phyloP scores from a whole-genome alignment of 1,140 invertebrate species.

The Bombus consobrinus region DNA sequence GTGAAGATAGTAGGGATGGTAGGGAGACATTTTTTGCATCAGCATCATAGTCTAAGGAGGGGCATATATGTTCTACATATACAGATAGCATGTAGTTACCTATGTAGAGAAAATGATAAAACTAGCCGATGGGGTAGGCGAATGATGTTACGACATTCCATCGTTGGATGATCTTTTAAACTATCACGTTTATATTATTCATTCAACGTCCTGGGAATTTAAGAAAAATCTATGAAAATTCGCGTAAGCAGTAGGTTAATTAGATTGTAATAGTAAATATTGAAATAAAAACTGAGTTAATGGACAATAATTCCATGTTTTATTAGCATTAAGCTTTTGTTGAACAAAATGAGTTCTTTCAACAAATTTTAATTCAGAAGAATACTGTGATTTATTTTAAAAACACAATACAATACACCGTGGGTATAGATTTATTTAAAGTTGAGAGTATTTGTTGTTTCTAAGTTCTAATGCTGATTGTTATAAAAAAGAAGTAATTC shows the following conservation, averaged over 20 bases:
- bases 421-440: neutral
- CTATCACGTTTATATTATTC: neutral
- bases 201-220: neutral
- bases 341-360: no score
- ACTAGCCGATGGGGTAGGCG: neutral
- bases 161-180: neutral
- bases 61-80: slow-evolving; percentile 51
- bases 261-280: neutral
- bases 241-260: neutral
- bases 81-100: slow-evolving; percentile 14
- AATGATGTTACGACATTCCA: slow-evolving; percentile 17
- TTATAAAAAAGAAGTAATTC: neutral
- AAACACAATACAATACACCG: neutral
- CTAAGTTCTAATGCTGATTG: neutral
- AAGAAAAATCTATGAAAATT: neutral
- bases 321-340: no score
- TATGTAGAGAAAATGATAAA: slow-evolving; percentile 29
- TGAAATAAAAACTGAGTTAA: neutral
- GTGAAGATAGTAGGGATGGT: slow-evolving; percentile 36
- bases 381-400: neutral
- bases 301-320: no score
- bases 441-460: neutral
- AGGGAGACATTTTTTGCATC: slow-evolving; percentile 56
- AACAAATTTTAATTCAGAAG: no score
- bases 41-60: slow-evolving; percentile 53